Percentiles rank a stretch among this genome's conserved stretches.
These are phyloP conservation scores for Muntiacus muntjak DNA, from an alignment of 2,113 vertebrate genomes.

Conservation along the genomic window DNA sequence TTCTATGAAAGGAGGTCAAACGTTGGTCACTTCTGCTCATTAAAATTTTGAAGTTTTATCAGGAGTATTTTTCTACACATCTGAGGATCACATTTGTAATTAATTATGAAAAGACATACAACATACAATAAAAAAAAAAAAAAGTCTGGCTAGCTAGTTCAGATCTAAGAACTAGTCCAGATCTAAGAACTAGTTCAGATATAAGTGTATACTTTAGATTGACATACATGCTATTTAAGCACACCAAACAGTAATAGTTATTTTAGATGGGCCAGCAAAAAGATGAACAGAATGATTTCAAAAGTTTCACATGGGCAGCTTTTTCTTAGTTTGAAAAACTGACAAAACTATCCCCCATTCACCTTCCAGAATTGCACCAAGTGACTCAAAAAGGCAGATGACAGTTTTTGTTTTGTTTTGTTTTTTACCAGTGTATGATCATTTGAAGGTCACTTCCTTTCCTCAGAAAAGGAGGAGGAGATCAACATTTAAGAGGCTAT, in stretches of 20 bases:
- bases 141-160: not conserved
- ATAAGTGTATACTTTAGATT: not conserved
- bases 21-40: slow-evolving; percentile 52
- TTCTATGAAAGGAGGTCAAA: slow-evolving; percentile 51
- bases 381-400: not conserved
- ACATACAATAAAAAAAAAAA: not conserved
- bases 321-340: not conserved
- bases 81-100: slow-evolving; percentile 44
- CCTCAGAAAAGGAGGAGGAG: not conserved
- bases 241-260: not conserved
- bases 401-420: not conserved
- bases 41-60: slow-evolving; percentile 53
- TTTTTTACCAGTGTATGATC: not conserved
- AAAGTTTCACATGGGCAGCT: not conserved
- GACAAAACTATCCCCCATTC: not conserved
- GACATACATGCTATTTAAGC: not conserved
- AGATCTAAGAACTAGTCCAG: not conserved
- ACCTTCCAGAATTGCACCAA: not conserved
- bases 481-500: not conserved
- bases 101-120: slow-evolving; percentile 44
- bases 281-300: not conserved
- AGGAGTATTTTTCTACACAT: slow-evolving; percentile 38
- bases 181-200: not conserved
- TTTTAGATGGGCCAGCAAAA: not conserved
- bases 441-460: not conserved